A percentile compares a stretch with the other conserved stretches of the same genome.
These are phyloP conservation scores for Xanthia icteritia DNA, from an alignment of 2,888 invertebrate genomes.

Conservation along the genomic window DNA sequence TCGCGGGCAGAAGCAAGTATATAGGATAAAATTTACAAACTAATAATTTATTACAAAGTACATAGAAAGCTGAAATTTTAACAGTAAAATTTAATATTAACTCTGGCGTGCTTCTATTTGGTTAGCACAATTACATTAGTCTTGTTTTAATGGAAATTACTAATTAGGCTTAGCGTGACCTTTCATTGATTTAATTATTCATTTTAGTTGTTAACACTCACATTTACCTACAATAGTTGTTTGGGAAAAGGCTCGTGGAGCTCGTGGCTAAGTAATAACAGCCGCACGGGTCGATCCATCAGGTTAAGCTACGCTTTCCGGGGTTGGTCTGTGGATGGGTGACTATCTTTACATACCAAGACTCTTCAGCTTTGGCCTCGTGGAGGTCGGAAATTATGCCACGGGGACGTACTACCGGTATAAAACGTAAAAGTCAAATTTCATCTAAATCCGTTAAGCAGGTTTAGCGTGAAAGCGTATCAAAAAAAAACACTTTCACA, in stretches of 20 bases:
- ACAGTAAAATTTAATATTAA: constrained; percentile 45
- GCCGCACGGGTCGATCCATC: too few relatives aligned
- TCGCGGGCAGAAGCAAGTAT: not conserved
- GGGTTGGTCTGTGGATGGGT: too few relatives aligned
- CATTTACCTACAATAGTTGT: not conserved
- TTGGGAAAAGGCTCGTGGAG: not conserved
- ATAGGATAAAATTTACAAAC: constrained; percentile 19
- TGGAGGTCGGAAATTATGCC: too few relatives aligned
- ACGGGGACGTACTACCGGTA: too few relatives aligned
- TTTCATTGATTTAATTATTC: constrained; percentile 1
- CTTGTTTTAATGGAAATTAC: constrained; percentile 32
- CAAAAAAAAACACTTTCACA: not conserved
- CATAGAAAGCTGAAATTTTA: constrained; percentile 28
- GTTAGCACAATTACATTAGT: constrained; percentile 6
- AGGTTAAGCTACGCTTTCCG: too few relatives aligned
- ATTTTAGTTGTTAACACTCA: not conserved
- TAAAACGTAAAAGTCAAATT: too few relatives aligned
- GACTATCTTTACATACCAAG: too few relatives aligned
- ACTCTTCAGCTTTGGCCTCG: too few relatives aligned
- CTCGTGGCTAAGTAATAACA: too few relatives aligned
- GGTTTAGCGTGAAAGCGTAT: too few relatives aligned
- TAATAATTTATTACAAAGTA: constrained; percentile 41
- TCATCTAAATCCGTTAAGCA: too few relatives aligned
- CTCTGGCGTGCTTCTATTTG: constrained; percentile 33
- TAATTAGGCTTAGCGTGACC: constrained; percentile 25